These are phyloP conservation scores for Tachycineta bicolor DNA, from an alignment of 2,113 vertebrate species.

Conservation along the genomic window DNA sequence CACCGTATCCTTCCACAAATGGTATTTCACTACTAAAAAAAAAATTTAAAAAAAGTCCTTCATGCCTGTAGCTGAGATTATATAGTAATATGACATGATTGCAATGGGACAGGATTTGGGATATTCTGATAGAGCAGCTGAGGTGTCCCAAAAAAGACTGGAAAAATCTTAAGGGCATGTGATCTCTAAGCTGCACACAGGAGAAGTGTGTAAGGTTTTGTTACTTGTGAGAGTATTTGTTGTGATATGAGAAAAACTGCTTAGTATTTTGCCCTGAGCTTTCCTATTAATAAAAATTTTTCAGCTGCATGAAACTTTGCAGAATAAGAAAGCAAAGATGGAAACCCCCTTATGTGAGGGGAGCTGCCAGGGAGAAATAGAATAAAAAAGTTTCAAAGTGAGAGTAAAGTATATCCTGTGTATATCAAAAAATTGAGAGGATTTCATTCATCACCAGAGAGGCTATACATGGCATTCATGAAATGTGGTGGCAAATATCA, in stretches of 20 bases:
- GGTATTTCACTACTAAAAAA: not conserved
- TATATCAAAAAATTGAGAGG: not conserved
- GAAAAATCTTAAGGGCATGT: not conserved
- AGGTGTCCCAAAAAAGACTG: not conserved
- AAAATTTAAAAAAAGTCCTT: not conserved
- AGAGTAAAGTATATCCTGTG: not conserved
- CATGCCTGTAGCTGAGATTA: not conserved
- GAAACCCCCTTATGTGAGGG: not conserved
- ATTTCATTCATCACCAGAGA: not conserved
- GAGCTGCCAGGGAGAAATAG: not conserved
- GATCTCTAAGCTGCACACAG: not conserved
- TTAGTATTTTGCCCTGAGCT: not conserved
- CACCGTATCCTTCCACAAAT: not conserved
- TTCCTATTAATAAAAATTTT: not conserved
- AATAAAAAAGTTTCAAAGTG: not conserved
- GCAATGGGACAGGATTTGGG: not conserved
- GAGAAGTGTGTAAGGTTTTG: not conserved
- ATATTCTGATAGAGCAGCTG: not conserved
- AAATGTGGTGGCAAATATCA: not conserved
- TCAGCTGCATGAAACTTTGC: not conserved
- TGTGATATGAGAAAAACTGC: not conserved
- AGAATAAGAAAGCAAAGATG: not conserved
- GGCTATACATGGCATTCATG: rapidly evolving
- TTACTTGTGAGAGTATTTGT: not conserved
- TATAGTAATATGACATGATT: not conserved